A percentile compares a stretch with the other conserved stretches of the same genome.
Conservation (phyloP, 2,113 vertebrate genomes). For the Lonchura striata region DNA sequence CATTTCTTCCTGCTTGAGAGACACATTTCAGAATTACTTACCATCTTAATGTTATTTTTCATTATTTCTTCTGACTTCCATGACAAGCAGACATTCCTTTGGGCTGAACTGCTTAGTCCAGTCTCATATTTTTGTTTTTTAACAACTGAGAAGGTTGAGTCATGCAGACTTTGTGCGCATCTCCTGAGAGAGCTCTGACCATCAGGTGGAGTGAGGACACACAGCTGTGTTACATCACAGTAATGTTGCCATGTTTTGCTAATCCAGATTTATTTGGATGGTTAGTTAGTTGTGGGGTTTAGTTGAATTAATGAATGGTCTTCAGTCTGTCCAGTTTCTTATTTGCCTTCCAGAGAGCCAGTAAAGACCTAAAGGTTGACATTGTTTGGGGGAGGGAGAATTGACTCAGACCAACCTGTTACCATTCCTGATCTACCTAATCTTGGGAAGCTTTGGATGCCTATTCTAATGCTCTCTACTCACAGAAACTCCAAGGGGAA, state of each 20-base stretch:
- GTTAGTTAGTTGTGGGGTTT: not conserved
- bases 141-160: not conserved
- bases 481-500: not conserved
- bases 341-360: not conserved
- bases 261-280: not conserved
- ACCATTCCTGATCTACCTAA: not conserved
- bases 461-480: not conserved
- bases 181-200: accelerated
- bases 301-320: not conserved
- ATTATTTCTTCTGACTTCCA: not conserved
- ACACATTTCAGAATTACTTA: not conserved
- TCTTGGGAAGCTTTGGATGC: not conserved
- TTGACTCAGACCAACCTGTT: not conserved
- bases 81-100: not conserved
- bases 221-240: not conserved
- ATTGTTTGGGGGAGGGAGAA: not conserved
- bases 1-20: not conserved
- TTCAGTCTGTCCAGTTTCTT: not conserved
- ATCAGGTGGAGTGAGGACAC: not conserved
- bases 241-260: not conserved
- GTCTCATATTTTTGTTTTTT: not conserved
- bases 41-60: not conserved
- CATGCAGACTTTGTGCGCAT: accelerated
- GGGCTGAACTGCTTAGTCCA: not conserved
- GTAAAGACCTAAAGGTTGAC: not conserved